Evolutionary conservation across 2,113 vertebrate genomes (phyloP), one percentile per base, ranked within the genome.

Genomic region (Pogonocichla stellata): DNA sequence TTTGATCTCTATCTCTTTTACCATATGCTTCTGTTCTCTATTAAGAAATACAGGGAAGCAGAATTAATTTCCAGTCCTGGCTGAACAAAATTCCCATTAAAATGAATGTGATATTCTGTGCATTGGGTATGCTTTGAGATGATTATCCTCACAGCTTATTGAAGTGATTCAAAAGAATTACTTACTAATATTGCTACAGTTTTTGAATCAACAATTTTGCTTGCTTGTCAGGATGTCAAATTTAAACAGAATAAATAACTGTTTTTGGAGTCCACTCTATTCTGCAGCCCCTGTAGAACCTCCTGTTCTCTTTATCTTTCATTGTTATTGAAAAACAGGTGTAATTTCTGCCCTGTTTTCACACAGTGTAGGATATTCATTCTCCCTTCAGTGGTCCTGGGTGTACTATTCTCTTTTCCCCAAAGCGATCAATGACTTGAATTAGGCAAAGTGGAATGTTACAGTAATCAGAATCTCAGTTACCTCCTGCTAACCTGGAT

Each of bases 401-500:
- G 40, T 90, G 47, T 91, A 40, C n/a, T 79, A 25, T 96, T 82
- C 56, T 22, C 14, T 89, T 81, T 64, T 79, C 47, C 75, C 60
- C 58, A 78, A 53, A 79, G 75, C 19, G 1, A 64, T 53, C 47
- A 51, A 42, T 79, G 75, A 23, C 74, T 78, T 53, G 75, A 79
- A 53, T 64, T 53, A 64, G 25, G 36, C 48, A 34, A 88, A 95
- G 85, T 80, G 80, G 54, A 95, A 94, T 80, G 72, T 90, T 89
- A 66, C 47, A 89, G 73, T 88, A 95, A 94, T 93, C 83, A 85
- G 85, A 91, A 95, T 82, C 69, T 89, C 86, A 53, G 45, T 71
- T 92, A 90, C 86, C 96, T 96, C 93, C 88, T 96, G 91, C 92
- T 97, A 96, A 93, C 84, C 93, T 93, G 92, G 86, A 90, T 86